Base-by-base conservation (phyloP, 1,140 invertebrate species). In the Danaus melanippus region DNA sequence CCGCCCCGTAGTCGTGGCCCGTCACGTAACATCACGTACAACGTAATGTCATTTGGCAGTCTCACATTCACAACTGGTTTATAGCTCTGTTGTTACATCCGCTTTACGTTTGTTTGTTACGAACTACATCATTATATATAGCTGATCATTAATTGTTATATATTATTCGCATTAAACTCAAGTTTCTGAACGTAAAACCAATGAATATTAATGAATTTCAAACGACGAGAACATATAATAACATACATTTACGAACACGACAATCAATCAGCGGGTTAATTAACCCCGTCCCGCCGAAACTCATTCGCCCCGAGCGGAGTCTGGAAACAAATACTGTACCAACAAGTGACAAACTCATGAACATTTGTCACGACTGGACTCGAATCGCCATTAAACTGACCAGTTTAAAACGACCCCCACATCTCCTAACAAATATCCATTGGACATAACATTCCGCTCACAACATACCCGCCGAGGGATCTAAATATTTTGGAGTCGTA, bases 311-410 rank as follows among this genome's bases (percentile, higher is more conserved):
- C 48, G 58, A 66, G 67, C 68, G 56, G 63, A 54, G 64, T 51
- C 62, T 43, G 56, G 48, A 70, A 66, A 74, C 71, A 67, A 70
- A 66, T 58, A 40, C 49, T 49, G 58, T 57, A 53, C 62, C 66
- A 59, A 64, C 65, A 66, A 83, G 80, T 86, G 83, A 86, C 80
- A 84, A 86, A 86, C 79, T 83, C 79, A 79, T 83, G 79, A 84
- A 81, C 80, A 86, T 86, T 86, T 81, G 80, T 86, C 83, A 79
- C 21, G 21, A 32, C 71, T 72, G 74, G 60, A 67, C 71, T 78
- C 74, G 75, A 69, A 80, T 75, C 56, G 69, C 67, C 66, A 74
- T 78, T 69, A 63, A 59, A 60, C 49, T 62, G 12, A 58, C 77
- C 73, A 78, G 42, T 48, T 54, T 66, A 61, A 12, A 42, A 49